Base-by-base conservation (phyloP, 2,888 invertebrate species). In the Hirtodrosophila alboralis region DNA sequence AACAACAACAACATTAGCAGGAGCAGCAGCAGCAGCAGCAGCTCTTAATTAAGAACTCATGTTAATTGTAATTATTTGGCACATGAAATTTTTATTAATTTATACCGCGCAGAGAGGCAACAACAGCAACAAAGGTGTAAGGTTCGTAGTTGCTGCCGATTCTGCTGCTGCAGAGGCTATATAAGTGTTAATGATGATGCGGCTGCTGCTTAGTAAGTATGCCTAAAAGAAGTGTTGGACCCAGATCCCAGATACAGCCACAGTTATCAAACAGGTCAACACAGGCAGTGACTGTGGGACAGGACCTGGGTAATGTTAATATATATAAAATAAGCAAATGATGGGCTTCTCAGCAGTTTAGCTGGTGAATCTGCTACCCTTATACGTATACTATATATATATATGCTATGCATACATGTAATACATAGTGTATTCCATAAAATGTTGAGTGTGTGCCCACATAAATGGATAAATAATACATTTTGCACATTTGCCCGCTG, bases 31-130 rank as follows among this genome's bases (percentile, higher is more conserved):
- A 34, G 16, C 54, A 37, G 43, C 49, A 41, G 36, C 58, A 64
- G 84, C 84, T 75, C 87, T 88, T 88, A 88, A 88, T 88, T 88
- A 88, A 88, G 87, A 88, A 84, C 87, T 88, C 88, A 88, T 87
- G 88, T 88, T 88, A 88, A 87, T 87, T 86, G 86, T 86, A 89
- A 88, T 88, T 87, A 88, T 88, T 89, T 87, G 86, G 85, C 86
- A 87, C 86, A 87, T 87, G 89, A 87, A 89, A 87, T 80, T 86
- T 87, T 87, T 89, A 89, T 89, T 88, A 88, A 88, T 88, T 87
- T 86, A 87, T 79, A 69, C 74, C 79, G 65, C 72, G 80, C 75
- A 51, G 69, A 66, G 49, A 59, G 28, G 10, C 48, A 69, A 33
- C 67, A 65, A 36, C 36, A 49, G 30, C 69, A 59, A 52, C 65